Evolutionary conservation across 2,888 invertebrate genomes (phyloP).

Genomic region (Cephalotes varians): DNA sequence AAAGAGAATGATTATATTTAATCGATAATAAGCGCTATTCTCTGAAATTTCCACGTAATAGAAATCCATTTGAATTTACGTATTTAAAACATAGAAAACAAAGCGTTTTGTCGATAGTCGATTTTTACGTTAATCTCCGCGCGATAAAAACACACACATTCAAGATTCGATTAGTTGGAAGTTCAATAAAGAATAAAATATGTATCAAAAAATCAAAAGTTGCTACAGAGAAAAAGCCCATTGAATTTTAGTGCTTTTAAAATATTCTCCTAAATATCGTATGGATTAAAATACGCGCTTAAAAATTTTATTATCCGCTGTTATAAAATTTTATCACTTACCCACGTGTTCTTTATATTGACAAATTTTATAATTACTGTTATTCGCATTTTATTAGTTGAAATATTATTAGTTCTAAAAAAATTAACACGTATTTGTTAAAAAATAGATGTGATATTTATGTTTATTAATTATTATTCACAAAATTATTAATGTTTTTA

Average conservation of each 20-base stretch:
- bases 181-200: neutral
- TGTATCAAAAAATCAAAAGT: neutral
- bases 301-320: neutral
- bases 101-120: neutral
- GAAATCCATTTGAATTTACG: neutral
- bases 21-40: conserved; percentile 10
- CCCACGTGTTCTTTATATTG: neutral
- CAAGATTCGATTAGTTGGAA: conserved; percentile 7
- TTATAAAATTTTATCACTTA: conserved; percentile 16
- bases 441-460: neutral
- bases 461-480: neutral
- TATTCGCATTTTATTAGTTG: neutral
- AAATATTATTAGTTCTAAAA: neutral
- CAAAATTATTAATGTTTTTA: neutral
- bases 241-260: conserved; percentile 2
- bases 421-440: neutral
- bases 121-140: neutral
- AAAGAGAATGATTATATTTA: conserved; percentile 32
- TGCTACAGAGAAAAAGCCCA: neutral
- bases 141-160: neutral
- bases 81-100: conserved; percentile 1
- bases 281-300: neutral
- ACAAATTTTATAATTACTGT: neutral
- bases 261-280: neutral
- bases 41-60: conserved; percentile 28